Evolutionary conservation across 2,888 invertebrate genomes (phyloP).

Genomic region (Furcula furcula): DNA sequence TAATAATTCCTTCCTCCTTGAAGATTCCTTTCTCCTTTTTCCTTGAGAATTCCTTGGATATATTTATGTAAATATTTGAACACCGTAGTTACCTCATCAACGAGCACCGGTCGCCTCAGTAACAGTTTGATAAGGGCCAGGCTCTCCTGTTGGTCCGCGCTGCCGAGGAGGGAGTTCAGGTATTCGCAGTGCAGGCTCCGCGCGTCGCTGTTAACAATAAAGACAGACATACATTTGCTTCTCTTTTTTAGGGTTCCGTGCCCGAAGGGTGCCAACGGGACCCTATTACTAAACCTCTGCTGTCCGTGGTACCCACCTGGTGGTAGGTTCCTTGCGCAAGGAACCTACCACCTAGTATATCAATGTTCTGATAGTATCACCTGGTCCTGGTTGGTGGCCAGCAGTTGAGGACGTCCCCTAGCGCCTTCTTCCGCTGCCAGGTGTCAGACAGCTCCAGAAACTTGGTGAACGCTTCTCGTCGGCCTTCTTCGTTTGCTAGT

Average conservation of each 20-base stretch:
- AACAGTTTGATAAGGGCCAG: slow-evolving; percentile 59
- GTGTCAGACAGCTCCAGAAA: slow-evolving; percentile 38
- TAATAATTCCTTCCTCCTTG: no score
- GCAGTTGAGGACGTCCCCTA: slow-evolving; percentile 63
- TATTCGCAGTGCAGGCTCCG: slow-evolving; percentile 57
- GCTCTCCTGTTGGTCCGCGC: slow-evolving; percentile 39
- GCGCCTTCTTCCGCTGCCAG: slow-evolving; percentile 56
- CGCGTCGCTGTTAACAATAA: slow-evolving; percentile 32
- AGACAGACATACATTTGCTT: background rate
- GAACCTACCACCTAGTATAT: no score
- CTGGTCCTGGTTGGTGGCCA: slow-evolving; percentile 54
- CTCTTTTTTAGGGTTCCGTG: no score
- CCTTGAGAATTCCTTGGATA: no score
- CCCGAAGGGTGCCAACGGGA: no score
- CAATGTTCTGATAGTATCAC: slow-evolving; percentile 18
- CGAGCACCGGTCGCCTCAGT: slow-evolving; percentile 48
- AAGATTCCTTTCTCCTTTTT: no score
- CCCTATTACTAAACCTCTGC: no score
- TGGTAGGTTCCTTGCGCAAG: no score
- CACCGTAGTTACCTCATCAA: slow-evolving; percentile 46
- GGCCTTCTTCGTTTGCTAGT: slow-evolving; percentile 43
- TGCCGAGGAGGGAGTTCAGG: slow-evolving; percentile 37
- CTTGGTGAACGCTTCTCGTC: slow-evolving; percentile 42
- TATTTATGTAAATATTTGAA: no score
- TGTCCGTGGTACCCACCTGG: no score